Evolutionary conservation across 2,797 vertebrate genomes (phyloP).

Genomic region (Phataginus tetradactyla): DNA sequence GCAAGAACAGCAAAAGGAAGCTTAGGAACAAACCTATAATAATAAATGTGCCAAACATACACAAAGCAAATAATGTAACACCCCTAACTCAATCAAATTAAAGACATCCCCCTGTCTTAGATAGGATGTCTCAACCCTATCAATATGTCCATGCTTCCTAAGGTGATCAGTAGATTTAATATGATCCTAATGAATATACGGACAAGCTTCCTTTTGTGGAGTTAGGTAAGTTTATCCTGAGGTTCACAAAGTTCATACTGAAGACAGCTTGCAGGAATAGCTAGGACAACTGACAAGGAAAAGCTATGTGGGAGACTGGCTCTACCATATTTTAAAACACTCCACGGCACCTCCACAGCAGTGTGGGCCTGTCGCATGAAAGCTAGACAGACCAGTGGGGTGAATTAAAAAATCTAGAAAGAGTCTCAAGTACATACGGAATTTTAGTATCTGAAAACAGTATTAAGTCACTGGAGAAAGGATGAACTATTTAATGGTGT

Average conservation of each 20-base stretch:
- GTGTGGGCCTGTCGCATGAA: not conserved
- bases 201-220: not conserved
- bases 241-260: not conserved
- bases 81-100: not conserved
- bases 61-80: not conserved
- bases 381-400: not conserved
- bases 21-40: not conserved
- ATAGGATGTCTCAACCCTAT: not conserved
- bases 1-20: not conserved
- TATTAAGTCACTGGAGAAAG: not conserved
- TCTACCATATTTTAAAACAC: not conserved
- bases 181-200: not conserved
- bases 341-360: not conserved
- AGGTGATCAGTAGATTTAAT: constrained; percentile 14
- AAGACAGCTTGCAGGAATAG: not conserved
- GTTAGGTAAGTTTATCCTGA: not conserved
- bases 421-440: too few species aligned
- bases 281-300: not conserved
- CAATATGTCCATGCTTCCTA: not conserved
- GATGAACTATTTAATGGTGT: not conserved
- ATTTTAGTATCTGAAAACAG: not conserved
- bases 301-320: not conserved
- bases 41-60: not conserved
- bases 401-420: not conserved
- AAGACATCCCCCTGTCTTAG: not conserved